phyloP scores from a whole-genome alignment of 2,888 invertebrate species.

The Alitta virens region DNA sequence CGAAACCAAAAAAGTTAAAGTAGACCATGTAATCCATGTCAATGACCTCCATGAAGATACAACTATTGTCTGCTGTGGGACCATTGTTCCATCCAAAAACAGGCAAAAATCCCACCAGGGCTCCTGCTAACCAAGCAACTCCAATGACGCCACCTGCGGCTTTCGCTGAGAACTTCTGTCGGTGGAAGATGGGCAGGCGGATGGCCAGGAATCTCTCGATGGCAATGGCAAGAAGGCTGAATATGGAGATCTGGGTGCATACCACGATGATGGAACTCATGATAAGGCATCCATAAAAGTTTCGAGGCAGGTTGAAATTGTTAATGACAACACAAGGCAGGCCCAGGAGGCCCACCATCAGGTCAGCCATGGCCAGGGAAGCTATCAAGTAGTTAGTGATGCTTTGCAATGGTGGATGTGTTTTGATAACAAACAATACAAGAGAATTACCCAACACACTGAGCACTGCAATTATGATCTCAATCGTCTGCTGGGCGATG shows the following conservation, averaged over 20 bases:
- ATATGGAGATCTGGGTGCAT: conserved; percentile 52
- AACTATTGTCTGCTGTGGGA: conserved; percentile 24
- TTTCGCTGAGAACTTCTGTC: conserved; percentile 34
- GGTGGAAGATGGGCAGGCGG: conserved; percentile 45
- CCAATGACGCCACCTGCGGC: conserved; percentile 34
- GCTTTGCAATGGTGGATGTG: conserved; percentile 8
- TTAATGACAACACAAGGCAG: conserved; percentile 26
- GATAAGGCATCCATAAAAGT: conserved; percentile 31
- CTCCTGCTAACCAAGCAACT: conserved; percentile 41
- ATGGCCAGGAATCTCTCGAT: conserved; percentile 52
- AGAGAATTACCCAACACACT: conserved; percentile 20
- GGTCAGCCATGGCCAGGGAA: conserved; percentile 24
- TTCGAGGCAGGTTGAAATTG: conserved; percentile 11
- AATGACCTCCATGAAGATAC: conserved; percentile 47
- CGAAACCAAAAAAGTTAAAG: conserved; percentile 52
- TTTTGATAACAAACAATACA: conserved; percentile 14
- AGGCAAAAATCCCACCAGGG: conserved; percentile 47
- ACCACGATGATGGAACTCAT: conserved; percentile 47
- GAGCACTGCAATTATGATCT: conserved; percentile 19
- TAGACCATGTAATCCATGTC: conserved; percentile 53
- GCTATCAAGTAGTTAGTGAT: conserved; percentile 27
- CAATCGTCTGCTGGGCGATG: background rate
- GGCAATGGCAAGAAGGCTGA: conserved; percentile 49
- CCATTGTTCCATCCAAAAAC: conserved; percentile 47
- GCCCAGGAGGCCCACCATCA: conserved; percentile 26